Evolutionary conservation across 64 coral and sea anemone species (phyloP), one percentile per base, ranked within the genome.

Genomic region (Montipora foliosa): DNA sequence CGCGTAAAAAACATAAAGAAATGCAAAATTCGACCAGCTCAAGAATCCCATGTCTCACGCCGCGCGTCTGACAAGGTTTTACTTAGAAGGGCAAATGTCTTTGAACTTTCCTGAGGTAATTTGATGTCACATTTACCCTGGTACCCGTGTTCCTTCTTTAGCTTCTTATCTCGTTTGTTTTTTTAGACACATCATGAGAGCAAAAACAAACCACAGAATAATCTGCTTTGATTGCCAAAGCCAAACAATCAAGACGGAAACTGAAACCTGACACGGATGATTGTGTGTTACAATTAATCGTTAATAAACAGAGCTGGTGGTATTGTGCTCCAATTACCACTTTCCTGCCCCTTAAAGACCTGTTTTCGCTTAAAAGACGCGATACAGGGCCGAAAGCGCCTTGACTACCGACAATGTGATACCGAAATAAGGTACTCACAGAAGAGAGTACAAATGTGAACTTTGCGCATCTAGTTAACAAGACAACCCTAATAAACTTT

Each of bases 91-190:
- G 82, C 82, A 85, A 85, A 11, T 84, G 44, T 47, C 61, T 82
- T 61, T 44, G 60, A 71, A 68, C 46, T 85, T 14, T 71, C 82
- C 82, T 85, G 82, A 85, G 82, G 82, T 85, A 85, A 85, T 85
- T 85, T 85, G 82, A 85, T 85, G 82, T 85, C 82, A 85, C 82
- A 14, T 67, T 45, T 15, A 67, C 61, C 44, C 81, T 3, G 82
- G 82, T 85, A 85, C 82, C 82, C 45, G 82, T 46, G 82, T 50
- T 85, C 82, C 44, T 46, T 70, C 82, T 85, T 85, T 85, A 85
- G 82, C 62, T 78, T 49, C 82, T 85, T 85, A 70, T 70, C 82
- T 85, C 66, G 44, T 49, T 85, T 83, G 81, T 83, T 85, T 84
- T 57, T 69, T 24, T 17, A 4, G 66, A 22, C 44, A 69, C 44